Conservation (phyloP, 2,888 invertebrate species). For the Lamellibrachia satsuma region DNA sequence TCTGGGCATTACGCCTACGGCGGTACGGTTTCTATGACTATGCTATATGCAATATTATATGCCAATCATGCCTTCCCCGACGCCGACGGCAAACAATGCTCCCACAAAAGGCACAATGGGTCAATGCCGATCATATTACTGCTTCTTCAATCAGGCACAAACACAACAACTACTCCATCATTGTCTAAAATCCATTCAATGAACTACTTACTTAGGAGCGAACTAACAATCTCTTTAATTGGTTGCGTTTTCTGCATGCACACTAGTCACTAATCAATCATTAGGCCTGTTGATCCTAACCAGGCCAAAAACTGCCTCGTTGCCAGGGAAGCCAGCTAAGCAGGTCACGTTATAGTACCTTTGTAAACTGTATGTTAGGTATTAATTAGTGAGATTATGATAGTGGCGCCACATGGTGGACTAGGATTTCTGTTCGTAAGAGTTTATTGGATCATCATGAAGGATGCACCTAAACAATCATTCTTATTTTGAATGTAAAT, state of each 20-base stretch:
- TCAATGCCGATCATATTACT: too few species aligned
- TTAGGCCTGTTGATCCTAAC: not conserved
- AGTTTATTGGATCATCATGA: too few species aligned
- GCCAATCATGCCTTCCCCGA: not conserved
- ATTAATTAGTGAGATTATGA: not conserved
- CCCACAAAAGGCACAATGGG: too few species aligned
- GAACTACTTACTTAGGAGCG: not conserved
- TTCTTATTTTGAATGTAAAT: too few species aligned
- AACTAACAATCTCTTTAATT: not conserved
- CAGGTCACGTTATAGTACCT: not conserved
- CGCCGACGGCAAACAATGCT: not conserved
- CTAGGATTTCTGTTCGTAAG: not conserved
- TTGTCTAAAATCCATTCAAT: too few species aligned
- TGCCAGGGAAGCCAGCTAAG: not conserved
- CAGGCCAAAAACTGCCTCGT: not conserved
- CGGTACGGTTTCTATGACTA: not conserved
- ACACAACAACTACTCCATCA: too few species aligned
- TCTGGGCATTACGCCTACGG: too few species aligned
- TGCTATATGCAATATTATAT: not conserved
- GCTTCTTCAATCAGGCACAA: too few species aligned
- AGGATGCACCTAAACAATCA: too few species aligned
- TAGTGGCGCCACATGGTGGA: not conserved
- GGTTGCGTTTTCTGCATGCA: not conserved
- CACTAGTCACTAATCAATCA: not conserved
- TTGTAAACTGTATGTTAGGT: too few species aligned